Conservation (phyloP, 1,140 invertebrate species). For the Sminthurinus signatus region DNA sequence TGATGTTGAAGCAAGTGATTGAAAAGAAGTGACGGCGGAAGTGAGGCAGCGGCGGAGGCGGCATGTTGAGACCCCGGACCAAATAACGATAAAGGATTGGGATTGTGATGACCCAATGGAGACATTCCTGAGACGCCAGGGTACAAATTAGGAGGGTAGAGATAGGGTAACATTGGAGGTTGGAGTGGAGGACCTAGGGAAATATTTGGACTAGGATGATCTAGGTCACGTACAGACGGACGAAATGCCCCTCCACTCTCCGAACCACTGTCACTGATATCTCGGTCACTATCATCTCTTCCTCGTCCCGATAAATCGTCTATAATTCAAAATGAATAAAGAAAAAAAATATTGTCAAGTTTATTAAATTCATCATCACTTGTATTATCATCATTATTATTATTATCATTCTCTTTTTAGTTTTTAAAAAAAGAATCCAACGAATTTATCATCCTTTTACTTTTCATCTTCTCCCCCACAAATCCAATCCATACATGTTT, state of each 20-base stretch:
- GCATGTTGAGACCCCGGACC: conserved; percentile 29
- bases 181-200: conserved; percentile 80
- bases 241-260: conserved; percentile 47
- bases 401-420: no score
- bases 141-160: conserved; percentile 76
- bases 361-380: no score
- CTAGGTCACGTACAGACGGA: conserved; percentile 59
- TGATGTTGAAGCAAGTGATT: conserved; percentile 41
- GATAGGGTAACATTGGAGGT: conserved; percentile 76
- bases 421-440: no score
- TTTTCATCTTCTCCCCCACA: no score
- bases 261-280: conserved; percentile 45
- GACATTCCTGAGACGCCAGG: conserved; percentile 52
- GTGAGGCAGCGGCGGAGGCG: conserved; percentile 34
- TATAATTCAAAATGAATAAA: conserved; percentile 13
- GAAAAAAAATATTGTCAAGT: no score
- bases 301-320: conserved; percentile 33
- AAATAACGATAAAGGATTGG: conserved; percentile 45
- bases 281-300: conserved; percentile 42
- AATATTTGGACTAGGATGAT: conserved; percentile 74
- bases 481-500: no score
- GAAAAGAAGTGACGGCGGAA: conserved; percentile 40
- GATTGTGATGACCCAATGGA: conserved; percentile 50
- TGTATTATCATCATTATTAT: no score
- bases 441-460: no score